Percentiles rank a stretch among this genome's conserved stretches.
phyloP scores from a whole-genome alignment of 2,888 invertebrate genomes.

The Sminthurides aquaticus region DNA sequence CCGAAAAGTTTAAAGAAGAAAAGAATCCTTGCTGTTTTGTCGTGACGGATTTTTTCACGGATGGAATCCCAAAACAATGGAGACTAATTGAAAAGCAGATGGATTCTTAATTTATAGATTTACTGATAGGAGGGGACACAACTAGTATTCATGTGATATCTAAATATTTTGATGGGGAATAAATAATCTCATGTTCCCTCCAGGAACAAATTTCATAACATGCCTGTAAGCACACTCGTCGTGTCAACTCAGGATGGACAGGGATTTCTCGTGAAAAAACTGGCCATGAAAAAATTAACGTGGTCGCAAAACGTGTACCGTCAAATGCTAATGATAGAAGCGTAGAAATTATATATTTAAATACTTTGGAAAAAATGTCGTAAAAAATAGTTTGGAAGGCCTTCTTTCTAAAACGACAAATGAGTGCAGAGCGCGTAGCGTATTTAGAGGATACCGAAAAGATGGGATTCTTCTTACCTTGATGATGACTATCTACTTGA shows the following conservation, averaged over 20 bases:
- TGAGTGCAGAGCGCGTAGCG: no score
- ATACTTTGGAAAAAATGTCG: neutral
- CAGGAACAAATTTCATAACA: no score
- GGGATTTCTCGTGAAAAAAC: neutral
- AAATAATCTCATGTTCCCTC: no score
- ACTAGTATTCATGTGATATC: no score
- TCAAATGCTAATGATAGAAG: constrained; percentile 1
- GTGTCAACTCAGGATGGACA: neutral
- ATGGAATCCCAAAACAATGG: neutral
- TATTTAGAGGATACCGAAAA: no score
- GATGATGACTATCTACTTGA: constrained; percentile 68
- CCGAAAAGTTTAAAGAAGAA: no score
- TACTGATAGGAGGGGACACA: neutral
- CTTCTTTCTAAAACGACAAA: no score
- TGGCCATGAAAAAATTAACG: neutral
- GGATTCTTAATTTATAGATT: neutral
- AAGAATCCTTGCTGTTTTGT: neutral
- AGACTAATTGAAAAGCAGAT: no score
- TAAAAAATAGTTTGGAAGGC: neutral
- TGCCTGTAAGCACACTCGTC: neutral
- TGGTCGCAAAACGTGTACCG: no score
- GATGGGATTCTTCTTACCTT: constrained; percentile 51
- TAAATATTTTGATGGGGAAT: no score
- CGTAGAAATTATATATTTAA: neutral
- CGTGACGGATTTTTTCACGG: neutral